Conservation (phyloP, 2,888 invertebrate genomes). For the Bugula neritina region DNA sequence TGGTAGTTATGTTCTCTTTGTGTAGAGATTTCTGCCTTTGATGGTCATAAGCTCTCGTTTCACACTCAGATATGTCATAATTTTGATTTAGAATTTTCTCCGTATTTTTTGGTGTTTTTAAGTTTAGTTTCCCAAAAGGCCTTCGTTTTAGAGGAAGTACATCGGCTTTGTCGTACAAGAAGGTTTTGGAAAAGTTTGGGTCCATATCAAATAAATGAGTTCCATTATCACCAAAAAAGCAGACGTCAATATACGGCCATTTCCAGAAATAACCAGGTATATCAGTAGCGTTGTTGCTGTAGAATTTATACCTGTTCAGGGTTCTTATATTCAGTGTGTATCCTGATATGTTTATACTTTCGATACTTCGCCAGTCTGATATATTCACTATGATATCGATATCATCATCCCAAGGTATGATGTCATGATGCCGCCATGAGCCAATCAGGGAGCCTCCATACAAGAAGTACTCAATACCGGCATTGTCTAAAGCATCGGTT, state of each 20-base stretch:
- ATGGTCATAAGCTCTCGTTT: slow-evolving; percentile 27
- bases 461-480: slow-evolving; percentile 32
- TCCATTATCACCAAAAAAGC: slow-evolving; percentile 37
- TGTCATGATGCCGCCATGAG: slow-evolving; percentile 37
- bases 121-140: slow-evolving; percentile 31
- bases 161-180: slow-evolving; percentile 29
- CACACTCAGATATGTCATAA: slow-evolving; percentile 27
- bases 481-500: background rate
- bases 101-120: slow-evolving; percentile 31
- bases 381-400: slow-evolving; percentile 35
- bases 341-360: slow-evolving; percentile 27
- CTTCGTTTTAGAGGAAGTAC: slow-evolving; percentile 32
- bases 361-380: slow-evolving; percentile 23
- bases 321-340: slow-evolving; percentile 29
- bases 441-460: slow-evolving; percentile 37
- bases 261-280: slow-evolving; percentile 34
- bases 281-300: slow-evolving; percentile 30
- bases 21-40: slow-evolving; percentile 28
- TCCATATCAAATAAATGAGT: slow-evolving; percentile 35
- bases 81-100: slow-evolving; percentile 24
- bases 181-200: slow-evolving; percentile 24
- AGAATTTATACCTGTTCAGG: slow-evolving; percentile 37
- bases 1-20: background rate
- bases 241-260: slow-evolving; percentile 40
- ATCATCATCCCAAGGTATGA: slow-evolving; percentile 41